Evolutionary conservation across 1,140 invertebrate species (phyloP).

Genomic region (Magallana angulata): DNA sequence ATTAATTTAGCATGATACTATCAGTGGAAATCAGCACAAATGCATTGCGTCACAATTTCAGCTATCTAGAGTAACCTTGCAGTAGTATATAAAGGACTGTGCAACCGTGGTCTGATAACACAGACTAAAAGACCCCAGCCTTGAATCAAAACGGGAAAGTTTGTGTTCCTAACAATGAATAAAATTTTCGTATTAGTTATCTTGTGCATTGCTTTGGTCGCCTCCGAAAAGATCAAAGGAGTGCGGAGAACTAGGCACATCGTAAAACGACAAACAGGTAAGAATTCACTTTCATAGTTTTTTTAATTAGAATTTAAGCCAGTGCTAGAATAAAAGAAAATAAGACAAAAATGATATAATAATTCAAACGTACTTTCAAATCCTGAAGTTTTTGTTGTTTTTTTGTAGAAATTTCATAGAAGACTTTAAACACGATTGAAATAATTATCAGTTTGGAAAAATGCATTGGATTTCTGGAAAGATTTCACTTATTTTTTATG

Average conservation of each 20-base stretch:
- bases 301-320: background rate
- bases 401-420: too few species aligned
- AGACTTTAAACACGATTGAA: too few species aligned
- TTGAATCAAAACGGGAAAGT: background rate
- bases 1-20: constrained; percentile 23
- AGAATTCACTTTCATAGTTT: background rate
- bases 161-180: constrained; percentile 27
- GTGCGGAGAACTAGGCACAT: constrained; percentile 13
- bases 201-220: background rate
- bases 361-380: too few species aligned
- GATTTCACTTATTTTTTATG: too few species aligned
- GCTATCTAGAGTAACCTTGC: constrained; percentile 4
- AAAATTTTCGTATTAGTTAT: background rate
- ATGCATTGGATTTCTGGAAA: too few species aligned
- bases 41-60: constrained; percentile 14
- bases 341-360: too few species aligned
- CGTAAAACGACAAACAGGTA: background rate
- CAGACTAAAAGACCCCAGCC: background rate
- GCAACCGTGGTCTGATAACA: background rate
- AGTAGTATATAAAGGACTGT: constrained; percentile 22
- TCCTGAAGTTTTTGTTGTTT: too few species aligned
- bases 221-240: constrained; percentile 10
- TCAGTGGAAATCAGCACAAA: constrained; percentile 19
- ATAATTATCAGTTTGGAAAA: too few species aligned
- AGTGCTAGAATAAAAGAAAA: too few species aligned